Evolutionary conservation across 2,797 vertebrate species (phyloP), one percentile per base, ranked within the genome.

Genomic region (Scolopax rusticola): DNA sequence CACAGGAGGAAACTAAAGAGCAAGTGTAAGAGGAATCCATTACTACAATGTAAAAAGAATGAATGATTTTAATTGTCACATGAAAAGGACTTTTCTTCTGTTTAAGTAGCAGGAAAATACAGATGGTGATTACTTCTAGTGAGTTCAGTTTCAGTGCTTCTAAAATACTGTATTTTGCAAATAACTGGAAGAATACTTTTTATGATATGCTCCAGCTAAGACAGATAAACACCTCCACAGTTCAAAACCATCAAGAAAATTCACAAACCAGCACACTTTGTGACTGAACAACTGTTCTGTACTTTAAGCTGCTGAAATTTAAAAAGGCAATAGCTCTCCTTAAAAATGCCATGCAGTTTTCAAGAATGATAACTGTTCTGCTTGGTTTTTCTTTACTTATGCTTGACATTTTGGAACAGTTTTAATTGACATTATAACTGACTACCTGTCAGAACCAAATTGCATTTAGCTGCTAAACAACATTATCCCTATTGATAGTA

Each of bases 371-470:
- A 87, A 87, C 53, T 38, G 36, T 68, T 61, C 78, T 87, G 54
- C 24, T 91, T 92, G 30, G 6, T 28, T 95, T 94, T 97, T 91
- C 90, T 81, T 85, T 89, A 95, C 61, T 45, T 91, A 57, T 56
- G 19, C 89, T 93, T 97, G 96, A 96, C 95, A 97, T 97, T 97
- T 97, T 83, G 51, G 77, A 94, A 75, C 48, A 47, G 63, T 89
- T 90, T 84, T 95, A 96, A 97, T 68, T 96, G 93, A 95, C 92
- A 90, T 76, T 92, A 67, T 91, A 94, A 94, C 83, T 89, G 87
- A 93, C 75, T 94, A 90, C 60, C 90, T 96, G 80, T 93, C 95
- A 97, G 86, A 82, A 79, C 18, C 0, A 0, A 94, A 95, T 93
- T 93, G 25, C 74, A 79, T 96, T 95, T 89, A 81, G 51, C 64